These are phyloP conservation scores for Drosophila tsacasi DNA, from an alignment of 1,140 invertebrate species.

Conservation along the genomic window DNA sequence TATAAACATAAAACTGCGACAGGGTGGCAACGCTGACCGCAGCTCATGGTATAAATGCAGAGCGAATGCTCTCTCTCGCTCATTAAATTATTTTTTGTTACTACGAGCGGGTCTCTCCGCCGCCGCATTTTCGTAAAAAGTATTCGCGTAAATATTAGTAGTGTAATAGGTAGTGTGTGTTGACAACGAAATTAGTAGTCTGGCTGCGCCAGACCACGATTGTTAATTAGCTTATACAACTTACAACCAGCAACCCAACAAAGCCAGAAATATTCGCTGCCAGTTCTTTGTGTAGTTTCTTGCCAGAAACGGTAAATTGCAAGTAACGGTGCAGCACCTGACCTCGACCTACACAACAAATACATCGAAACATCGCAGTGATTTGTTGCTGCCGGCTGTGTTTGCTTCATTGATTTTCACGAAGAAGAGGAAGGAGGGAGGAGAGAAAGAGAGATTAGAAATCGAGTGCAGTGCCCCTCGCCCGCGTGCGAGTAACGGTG, in stretches of 20 bases:
- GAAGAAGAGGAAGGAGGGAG: conserved; percentile 8
- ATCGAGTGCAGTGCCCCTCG: conserved; percentile 7
- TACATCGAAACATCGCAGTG: conserved; percentile 1
- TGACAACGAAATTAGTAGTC: conserved; percentile 20
- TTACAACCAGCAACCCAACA: neutral
- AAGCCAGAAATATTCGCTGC: neutral
- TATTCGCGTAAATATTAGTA: conserved; percentile 36
- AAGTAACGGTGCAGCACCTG: conserved; percentile 42
- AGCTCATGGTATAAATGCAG: conserved; percentile 25
- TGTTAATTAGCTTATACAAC: conserved; percentile 35
- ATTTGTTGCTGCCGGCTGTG: conserved; percentile 62
- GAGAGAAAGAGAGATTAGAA: neutral
- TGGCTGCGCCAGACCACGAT: conserved; percentile 24
- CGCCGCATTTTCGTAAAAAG: conserved; percentile 20
- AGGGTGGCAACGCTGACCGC: conserved; percentile 17
- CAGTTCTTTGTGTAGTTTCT: conserved; percentile 23
- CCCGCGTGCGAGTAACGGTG: conserved; percentile 45
- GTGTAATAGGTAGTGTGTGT: conserved; percentile 21
- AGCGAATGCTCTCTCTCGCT: conserved; percentile 13
- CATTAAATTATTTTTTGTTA: conserved; percentile 39
- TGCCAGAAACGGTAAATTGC: conserved; percentile 60
- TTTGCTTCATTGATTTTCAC: conserved; percentile 45
- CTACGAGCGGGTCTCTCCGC: conserved; percentile 11
- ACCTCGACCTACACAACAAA: conserved; percentile 63
- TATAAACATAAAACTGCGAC: conserved; percentile 13